Evolutionary conservation across 1,140 invertebrate genomes (phyloP).

Genomic region (Monomorium pharaonis): DNA sequence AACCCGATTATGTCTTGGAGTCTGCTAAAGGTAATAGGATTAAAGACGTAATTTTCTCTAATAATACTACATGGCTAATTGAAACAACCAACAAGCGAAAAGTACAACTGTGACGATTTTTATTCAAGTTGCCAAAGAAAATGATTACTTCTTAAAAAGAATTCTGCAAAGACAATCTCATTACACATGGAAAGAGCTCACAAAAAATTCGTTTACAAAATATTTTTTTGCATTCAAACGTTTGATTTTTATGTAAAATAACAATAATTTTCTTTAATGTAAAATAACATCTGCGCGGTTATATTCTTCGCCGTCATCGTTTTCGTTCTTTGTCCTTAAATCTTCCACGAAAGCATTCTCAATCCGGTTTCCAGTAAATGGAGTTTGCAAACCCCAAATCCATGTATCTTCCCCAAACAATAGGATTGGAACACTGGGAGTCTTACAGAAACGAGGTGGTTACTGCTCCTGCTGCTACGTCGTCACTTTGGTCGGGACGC

Average conservation of each 20-base stretch:
- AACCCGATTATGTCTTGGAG: constrained; percentile 45
- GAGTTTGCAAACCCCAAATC: constrained; percentile 46
- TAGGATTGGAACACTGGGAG: constrained; percentile 50
- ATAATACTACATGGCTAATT: constrained; percentile 29
- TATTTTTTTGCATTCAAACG: neutral
- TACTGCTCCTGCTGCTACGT: neutral
- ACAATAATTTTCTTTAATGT: neutral
- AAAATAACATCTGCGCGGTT: neutral
- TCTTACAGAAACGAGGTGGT: constrained; percentile 19
- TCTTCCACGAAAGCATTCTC: constrained; percentile 15
- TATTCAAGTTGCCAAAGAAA: neutral
- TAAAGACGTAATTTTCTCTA: constrained; percentile 23
- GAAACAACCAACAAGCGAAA: neutral
- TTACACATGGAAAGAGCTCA: neutral
- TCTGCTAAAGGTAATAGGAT: constrained; percentile 31
- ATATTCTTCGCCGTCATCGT: neutral
- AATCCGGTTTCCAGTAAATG: constrained; percentile 47
- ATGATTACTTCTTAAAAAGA: neutral
- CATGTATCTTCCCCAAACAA: constrained; percentile 53
- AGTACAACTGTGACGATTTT: neutral
- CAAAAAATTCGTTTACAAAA: neutral
- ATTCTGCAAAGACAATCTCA: neutral
- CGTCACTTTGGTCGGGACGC: neutral
- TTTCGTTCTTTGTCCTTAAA: neutral
- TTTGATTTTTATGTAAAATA: neutral